Evolutionary conservation across 2,797 vertebrate genomes (phyloP).

Genomic region (Epinephelus awoara): DNA sequence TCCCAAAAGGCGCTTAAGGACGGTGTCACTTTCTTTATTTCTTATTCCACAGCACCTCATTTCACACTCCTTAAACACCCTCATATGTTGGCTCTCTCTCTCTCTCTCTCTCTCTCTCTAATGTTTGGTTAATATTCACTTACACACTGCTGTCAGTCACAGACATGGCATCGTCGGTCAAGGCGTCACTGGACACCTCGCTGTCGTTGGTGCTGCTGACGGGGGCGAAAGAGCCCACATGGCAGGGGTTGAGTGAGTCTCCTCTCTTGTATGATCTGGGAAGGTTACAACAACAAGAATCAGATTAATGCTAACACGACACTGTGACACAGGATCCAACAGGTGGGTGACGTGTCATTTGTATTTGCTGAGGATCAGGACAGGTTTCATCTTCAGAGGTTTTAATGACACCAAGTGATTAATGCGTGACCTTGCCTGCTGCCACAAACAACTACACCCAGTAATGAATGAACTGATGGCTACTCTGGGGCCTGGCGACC

Average conservation of each 20-base stretch:
- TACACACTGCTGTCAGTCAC: conserved; percentile 97
- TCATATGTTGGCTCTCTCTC: background rate
- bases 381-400: background rate
- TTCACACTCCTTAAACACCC: conserved; percentile 10
- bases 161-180: conserved; percentile 97
- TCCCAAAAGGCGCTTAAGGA: background rate
- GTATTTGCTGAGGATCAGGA: conserved; percentile 6
- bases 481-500: conserved; percentile 20
- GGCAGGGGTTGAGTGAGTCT: conserved; percentile 88
- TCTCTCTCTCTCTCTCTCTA: background rate
- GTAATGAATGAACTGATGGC: conserved; percentile 27
- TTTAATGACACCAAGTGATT: conserved; percentile 21
- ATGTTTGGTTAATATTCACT: conserved; percentile 81
- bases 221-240: conserved; percentile 91
- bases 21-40: conserved; percentile 6
- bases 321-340: conserved; percentile 27
- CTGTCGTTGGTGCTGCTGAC: conserved; percentile 97
- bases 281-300: conserved; percentile 47
- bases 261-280: conserved; percentile 91
- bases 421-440: conserved; percentile 23
- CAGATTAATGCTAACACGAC: conserved; percentile 28
- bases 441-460: background rate
- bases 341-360: conserved; percentile 36
- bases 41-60: conserved; percentile 15
- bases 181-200: conserved; percentile 95